A percentile compares a stretch with the other conserved stretches of the same genome.
phyloP scores from a whole-genome alignment of 2,797 vertebrate genomes.

The Protosalanx chinensis region DNA sequence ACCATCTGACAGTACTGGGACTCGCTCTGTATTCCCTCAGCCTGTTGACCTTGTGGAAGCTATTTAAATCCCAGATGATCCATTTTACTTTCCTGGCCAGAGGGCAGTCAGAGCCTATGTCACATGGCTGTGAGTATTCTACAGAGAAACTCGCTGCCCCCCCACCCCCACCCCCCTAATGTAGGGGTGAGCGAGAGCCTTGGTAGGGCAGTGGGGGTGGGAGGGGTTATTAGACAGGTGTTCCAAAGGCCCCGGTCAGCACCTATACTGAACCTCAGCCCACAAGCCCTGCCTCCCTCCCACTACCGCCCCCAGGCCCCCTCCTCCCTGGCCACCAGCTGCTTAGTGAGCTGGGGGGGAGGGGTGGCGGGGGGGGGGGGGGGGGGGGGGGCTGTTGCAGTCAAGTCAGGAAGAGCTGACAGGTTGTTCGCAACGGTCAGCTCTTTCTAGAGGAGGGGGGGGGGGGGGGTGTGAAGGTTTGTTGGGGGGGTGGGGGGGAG shows the following conservation, averaged over 20 bases:
- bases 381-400: neutral
- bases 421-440: constrained; percentile 31
- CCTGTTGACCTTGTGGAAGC: neutral
- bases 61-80: neutral
- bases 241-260: no score
- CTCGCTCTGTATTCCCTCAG: neutral
- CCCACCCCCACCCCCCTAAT: no score
- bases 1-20: neutral
- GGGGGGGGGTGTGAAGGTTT: neutral
- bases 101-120: constrained; percentile 5
- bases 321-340: constrained; percentile 20
- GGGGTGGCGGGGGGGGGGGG: constrained; percentile 3
- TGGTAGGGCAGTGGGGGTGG: no score
- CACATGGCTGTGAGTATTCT: neutral
- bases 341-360: constrained; percentile 23
- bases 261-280: no score
- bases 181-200: no score
- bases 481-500: no score
- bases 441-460: constrained; percentile 27
- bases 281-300: no score
- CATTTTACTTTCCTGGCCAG: neutral
- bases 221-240: no score
- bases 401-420: constrained; percentile 32
- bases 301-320: no score
- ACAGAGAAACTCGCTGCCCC: neutral